These are phyloP conservation scores for Mesocricetus auratus DNA, from an alignment of 2,113 vertebrate species.

Conservation along the genomic window DNA sequence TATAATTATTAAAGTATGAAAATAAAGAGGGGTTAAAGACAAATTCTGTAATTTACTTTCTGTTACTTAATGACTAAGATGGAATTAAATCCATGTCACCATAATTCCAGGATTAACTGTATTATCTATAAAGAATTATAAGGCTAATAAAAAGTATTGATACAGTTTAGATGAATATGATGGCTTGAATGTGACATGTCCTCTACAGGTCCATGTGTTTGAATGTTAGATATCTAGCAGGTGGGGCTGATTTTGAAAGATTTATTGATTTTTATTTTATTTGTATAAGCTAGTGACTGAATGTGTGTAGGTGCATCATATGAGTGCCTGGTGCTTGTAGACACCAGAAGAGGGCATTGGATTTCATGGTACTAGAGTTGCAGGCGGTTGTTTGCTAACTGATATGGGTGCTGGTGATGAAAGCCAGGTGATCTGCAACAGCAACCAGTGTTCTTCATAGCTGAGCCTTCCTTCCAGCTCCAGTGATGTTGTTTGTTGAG, in stretches of 20 bases:
- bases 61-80: background rate
- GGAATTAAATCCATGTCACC: background rate
- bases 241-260: background rate
- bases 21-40: background rate
- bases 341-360: fast-evolving
- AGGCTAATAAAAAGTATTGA: background rate
- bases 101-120: background rate
- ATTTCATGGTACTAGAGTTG: background rate
- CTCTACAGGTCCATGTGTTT: background rate
- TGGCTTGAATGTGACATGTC: background rate
- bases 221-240: background rate
- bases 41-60: background rate
- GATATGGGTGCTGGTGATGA: background rate
- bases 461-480: background rate
- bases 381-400: background rate
- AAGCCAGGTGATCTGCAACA: background rate
- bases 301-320: too few species aligned
- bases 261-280: background rate
- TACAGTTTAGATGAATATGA: background rate
- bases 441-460: background rate
- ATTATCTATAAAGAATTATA: background rate
- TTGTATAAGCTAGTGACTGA: background rate
- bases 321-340: too few species aligned
- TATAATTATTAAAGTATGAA: background rate
- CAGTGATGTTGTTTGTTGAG: background rate